Evolutionary conservation across 2,888 invertebrate genomes (phyloP).

Genomic region (Plusia festucae): DNA sequence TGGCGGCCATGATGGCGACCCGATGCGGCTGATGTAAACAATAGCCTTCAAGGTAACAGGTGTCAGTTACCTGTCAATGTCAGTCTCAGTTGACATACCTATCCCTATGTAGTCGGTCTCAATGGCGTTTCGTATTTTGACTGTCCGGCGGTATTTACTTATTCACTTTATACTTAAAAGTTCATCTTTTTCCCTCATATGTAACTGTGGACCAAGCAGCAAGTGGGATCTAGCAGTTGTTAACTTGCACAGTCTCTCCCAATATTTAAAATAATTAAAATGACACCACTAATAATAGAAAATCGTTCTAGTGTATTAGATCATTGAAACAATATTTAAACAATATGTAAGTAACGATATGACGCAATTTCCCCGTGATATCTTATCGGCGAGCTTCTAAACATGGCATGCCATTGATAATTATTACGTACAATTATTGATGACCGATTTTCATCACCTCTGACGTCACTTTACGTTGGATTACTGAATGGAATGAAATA

Average conservation of each 20-base stretch:
- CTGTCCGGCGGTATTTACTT: slow-evolving; percentile 1
- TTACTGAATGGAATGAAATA: neutral
- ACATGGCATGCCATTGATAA: slow-evolving; percentile 37
- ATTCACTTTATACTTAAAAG: neutral
- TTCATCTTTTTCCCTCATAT: no score
- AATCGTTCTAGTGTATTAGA: neutral
- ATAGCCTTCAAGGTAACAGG: slow-evolving; percentile 2
- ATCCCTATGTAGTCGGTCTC: neutral
- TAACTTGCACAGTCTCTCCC: no score
- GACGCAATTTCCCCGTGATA: slow-evolving; percentile 21
- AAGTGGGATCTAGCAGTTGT: no score
- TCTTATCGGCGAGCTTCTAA: slow-evolving; percentile 44
- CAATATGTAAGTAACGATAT: slow-evolving; percentile 13
- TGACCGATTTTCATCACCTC: slow-evolving; percentile 41
- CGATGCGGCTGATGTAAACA: slow-evolving; percentile 1
- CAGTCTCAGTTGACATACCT: neutral
- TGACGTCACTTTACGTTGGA: slow-evolving; percentile 31
- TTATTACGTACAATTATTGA: slow-evolving; percentile 39
- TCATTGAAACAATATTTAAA: neutral
- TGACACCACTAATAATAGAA: no score
- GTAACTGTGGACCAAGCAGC: no score
- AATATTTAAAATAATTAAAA: no score
- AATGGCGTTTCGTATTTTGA: neutral
- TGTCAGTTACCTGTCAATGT: slow-evolving; percentile 9
- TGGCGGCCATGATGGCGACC: neutral